A percentile compares a stretch with the other conserved stretches of the same genome.
These are phyloP conservation scores for Hyles lineata DNA, from an alignment of 2,888 invertebrate genomes.

Conservation along the genomic window DNA sequence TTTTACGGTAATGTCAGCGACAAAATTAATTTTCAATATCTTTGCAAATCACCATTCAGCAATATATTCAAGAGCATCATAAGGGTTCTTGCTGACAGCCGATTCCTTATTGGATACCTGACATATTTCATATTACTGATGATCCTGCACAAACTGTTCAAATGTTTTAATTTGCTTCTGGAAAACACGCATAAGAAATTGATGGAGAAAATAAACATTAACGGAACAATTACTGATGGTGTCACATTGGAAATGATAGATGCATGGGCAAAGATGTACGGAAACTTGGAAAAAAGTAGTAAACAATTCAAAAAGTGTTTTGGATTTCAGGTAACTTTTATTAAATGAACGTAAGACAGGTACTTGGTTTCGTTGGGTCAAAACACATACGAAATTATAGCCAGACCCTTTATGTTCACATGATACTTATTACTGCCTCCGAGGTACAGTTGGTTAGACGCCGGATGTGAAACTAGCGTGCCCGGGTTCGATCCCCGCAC, in stretches of 20 bases:
- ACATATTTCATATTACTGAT: not conserved
- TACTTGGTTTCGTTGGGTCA: no score
- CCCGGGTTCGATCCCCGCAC: no score
- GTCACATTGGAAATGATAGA: not conserved
- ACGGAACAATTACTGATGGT: not conserved
- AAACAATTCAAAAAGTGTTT: constrained; percentile 16
- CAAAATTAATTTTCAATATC: not conserved
- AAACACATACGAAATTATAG: no score
- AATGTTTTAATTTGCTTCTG: not conserved
- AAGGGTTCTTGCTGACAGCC: no score
- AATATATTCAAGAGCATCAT: not conserved
- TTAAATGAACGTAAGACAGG: not conserved
- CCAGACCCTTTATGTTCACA: no score
- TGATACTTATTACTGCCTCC: not conserved
- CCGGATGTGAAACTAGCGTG: no score
- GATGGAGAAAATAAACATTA: not conserved
- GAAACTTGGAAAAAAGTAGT: not conserved
- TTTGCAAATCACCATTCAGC: not conserved
- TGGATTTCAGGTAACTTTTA: not conserved
- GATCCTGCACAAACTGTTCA: not conserved
- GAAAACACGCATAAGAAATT: not conserved
- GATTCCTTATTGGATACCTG: not conserved
- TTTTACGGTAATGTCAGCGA: not conserved
- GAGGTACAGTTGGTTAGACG: no score
- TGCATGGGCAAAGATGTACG: not conserved